Conservation (phyloP, 2,113 vertebrate species). For the Equus quagga region DNA sequence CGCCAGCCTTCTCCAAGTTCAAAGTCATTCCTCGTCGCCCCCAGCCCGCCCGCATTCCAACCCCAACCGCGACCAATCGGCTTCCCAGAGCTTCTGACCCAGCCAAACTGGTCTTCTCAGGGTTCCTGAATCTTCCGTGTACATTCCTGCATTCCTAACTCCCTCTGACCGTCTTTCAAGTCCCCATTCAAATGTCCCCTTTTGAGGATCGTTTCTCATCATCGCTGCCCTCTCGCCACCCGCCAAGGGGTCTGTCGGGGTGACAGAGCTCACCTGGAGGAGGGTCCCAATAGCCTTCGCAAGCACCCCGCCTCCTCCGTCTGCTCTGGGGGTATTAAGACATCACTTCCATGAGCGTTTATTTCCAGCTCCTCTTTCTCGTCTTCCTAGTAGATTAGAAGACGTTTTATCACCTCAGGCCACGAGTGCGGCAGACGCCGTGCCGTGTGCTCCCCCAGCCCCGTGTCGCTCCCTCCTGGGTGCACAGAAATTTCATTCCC, state of each 20-base stretch:
- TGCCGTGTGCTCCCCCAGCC: background rate
- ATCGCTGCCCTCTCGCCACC: background rate
- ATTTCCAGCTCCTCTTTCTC: background rate
- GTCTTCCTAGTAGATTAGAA: background rate
- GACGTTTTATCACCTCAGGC: background rate
- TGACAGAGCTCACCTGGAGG: background rate
- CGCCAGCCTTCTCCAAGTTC: background rate
- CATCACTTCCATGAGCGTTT: background rate
- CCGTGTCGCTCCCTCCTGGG: background rate
- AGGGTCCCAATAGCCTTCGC: background rate
- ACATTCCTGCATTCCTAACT: background rate
- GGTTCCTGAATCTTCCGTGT: background rate
- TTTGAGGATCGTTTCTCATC: background rate
- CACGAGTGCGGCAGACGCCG: background rate
- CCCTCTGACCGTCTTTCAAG: background rate
- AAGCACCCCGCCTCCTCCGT: rapidly evolving
- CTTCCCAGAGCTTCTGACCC: background rate
- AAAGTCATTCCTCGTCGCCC: background rate
- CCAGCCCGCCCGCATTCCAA: background rate
- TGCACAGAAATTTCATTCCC: background rate
- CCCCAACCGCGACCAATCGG: background rate
- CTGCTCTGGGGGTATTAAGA: background rate
- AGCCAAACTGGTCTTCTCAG: background rate
- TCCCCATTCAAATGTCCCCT: background rate
- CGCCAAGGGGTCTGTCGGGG: background rate